Conservation (phyloP, 2,113 vertebrate species). For the Oostethus manadensis region DNA sequence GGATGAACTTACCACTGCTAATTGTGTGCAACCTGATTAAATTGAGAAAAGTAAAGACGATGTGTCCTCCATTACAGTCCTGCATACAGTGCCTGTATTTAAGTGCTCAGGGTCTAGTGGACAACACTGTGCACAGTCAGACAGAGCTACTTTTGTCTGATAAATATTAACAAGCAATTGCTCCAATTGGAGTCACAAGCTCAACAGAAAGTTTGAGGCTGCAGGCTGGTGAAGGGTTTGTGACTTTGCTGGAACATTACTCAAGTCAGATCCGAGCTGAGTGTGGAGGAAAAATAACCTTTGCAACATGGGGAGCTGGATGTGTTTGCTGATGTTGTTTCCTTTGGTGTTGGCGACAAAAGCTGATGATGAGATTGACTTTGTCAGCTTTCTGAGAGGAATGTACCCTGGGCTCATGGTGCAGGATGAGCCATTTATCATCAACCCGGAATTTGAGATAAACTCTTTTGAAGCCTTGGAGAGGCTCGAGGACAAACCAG, state of each 20-base stretch:
- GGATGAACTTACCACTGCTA: too few relatives aligned
- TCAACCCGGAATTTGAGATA: conserved; percentile 27
- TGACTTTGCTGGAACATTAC: conserved; percentile 4
- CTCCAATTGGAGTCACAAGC: conserved; percentile 68
- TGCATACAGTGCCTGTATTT: conserved; percentile 16
- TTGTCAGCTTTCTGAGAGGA: conserved; percentile 48
- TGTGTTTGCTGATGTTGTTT: conserved; percentile 42
- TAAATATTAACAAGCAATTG: conserved; percentile 17
- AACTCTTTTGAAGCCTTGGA: conserved; percentile 25
- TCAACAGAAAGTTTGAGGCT: conserved; percentile 13
- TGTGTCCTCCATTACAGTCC: conserved; percentile 49
- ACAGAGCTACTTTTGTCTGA: conserved; percentile 56
- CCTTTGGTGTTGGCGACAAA: conserved; percentile 12
- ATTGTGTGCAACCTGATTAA: conserved; percentile 19
- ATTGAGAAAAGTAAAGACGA: conserved; percentile 42
- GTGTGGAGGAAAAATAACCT: conserved; percentile 5
- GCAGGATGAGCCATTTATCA: conserved; percentile 34
- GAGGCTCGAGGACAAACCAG: conserved; percentile 10
- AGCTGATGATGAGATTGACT: conserved; percentile 37
- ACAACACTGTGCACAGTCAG: conserved; percentile 13
- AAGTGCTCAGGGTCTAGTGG: conserved; percentile 23
- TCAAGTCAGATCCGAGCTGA: conserved; percentile 20
- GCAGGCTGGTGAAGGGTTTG: conserved; percentile 4
- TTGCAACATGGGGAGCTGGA: conserved; percentile 49
- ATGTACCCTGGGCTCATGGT: conserved; percentile 31